Evolutionary conservation across 2,113 vertebrate genomes (phyloP), one percentile per base, ranked within the genome.

Genomic region (Thomomys bottae): DNA sequence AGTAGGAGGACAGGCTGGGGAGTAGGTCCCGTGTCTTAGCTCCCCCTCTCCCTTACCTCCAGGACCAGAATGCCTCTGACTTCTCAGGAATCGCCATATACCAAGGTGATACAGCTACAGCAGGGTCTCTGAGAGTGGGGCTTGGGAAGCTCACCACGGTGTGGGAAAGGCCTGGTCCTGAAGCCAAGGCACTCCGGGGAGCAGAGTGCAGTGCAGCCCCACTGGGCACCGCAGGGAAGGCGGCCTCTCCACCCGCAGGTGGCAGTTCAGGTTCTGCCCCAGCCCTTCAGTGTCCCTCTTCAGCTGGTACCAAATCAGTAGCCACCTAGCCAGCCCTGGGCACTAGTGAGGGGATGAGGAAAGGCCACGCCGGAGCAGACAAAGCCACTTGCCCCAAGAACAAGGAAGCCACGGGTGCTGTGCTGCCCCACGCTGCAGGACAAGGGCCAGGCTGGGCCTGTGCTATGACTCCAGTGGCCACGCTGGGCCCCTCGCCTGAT

Each of bases 311-410:
- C 49, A 54, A 54, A 17, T 54, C 49, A 54, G 49, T 54, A 54
- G 3, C 49, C 49, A 54, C 49, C 18, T 12, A 54, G 49, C 67
- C 18, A 40, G 14, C 17, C 0, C 32, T 18, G 72, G 87, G 71
- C 26, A 15, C 71, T 36, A n/a, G 42, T n/a, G 28, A 8, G 76
- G 70, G 42, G 66, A 38, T 11, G 49, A 38, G 61, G 36, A 26
- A 21, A 23, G n/a, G 42, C 71, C n/a, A 21, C 2, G 2, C 89
- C 18, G 5, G 5, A 0, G 0, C 9, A 28, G 63, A 34, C 2
- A 6, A 15, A 59, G 34, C 42, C 42, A 54, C 24, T 45, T 32
- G 34, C 20, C 73, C 5, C 3, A 26, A 2, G 2, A 14, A 66
- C 21, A 40, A 23, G 18, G 30, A 30, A 15, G 34, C 42, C 1